Evolutionary conservation across 2,888 invertebrate genomes (phyloP).

Genomic region (Halictus ligatus): DNA sequence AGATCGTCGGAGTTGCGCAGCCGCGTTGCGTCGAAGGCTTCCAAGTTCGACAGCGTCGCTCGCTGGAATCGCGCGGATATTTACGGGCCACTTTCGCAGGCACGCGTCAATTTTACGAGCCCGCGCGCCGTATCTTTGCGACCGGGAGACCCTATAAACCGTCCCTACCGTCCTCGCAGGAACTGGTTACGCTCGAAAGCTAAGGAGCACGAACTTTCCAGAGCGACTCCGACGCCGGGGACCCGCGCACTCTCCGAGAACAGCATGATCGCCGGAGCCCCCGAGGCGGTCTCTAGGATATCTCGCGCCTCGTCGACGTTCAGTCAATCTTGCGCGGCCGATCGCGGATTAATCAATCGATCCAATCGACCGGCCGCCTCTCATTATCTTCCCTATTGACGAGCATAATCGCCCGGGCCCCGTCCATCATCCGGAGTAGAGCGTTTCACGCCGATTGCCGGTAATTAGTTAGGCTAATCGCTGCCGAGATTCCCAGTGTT

Average conservation of each 20-base stretch:
- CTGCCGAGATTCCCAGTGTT: neutral
- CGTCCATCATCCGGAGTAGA: neutral
- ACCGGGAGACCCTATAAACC: neutral
- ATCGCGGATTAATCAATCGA: conserved; percentile 24
- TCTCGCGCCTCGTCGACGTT: conserved; percentile 7
- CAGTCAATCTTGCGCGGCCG: conserved; percentile 25
- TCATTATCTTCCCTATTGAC: conserved; percentile 24
- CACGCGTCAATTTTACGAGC: conserved; percentile 58
- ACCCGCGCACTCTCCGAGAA: neutral
- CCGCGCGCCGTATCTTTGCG: conserved; percentile 12
- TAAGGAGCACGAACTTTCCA: neutral
- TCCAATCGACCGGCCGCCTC: conserved; percentile 26
- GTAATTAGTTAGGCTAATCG: conserved; percentile 1
- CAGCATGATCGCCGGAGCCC: neutral
- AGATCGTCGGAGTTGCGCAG: neutral
- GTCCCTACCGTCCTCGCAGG: neutral
- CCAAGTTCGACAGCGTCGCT: conserved; percentile 1
- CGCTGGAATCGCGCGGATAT: conserved; percentile 38
- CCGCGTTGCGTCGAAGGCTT: conserved; percentile 6
- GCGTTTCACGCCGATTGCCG: neutral
- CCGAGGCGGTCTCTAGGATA: neutral
- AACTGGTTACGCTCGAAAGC: conserved; percentile 2
- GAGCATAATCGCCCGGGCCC: conserved; percentile 7
- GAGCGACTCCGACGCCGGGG: neutral
- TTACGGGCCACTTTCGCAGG: conserved; percentile 54